Evolutionary conservation across 2,113 vertebrate genomes (phyloP), one percentile per base, ranked within the genome.

Genomic region (Pristiophorus japonicus): DNA sequence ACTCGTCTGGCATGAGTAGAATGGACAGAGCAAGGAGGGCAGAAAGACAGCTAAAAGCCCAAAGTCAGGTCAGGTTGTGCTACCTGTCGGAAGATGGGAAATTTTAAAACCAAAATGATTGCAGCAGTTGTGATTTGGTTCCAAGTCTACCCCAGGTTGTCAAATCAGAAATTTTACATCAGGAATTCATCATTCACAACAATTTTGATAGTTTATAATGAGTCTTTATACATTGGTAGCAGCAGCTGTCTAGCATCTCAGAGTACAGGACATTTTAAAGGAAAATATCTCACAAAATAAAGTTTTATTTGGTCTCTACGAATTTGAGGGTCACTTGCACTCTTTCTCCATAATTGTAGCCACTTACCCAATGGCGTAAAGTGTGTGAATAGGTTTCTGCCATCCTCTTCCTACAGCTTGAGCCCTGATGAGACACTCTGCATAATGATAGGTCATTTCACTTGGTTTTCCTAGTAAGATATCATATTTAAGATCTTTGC

Each of bases 321-420:
- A 34, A n/a, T 16, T 81, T 34, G 78, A 20, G 59, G 59, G 16
- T 6, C 38, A 81, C 42, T 20, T 59, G 47, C 66, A 73, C 18
- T 0, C 22, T 81, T 81, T 81, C 7, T 4, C 38, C 45, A 20
- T 24, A 62, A 62, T 6, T n/a, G 30, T 59, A 91, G 30, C 55
- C 95, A 95, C 98, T 97, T 97, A 99, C 98, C 98, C 98, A 0
- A 99, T 96, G 42, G 98, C 98, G 7, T 98, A 99, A 62, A 99
- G 97, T 0, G 98, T 98, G 0, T 95, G 97, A n/a, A 98, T 96
- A 4, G 97, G 97, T 2, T 95, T 97, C 95, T 96, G 96, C 98
- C 97, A 97, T 45, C 95, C 97, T 88, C 96, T 97, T 96, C 96
- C 96, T 42, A 96, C 96, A 38, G 98, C 98, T 96, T 98, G 98